Evolutionary conservation across 2,888 invertebrate genomes (phyloP), one percentile per base, ranked within the genome.

Genomic region (Ernsta delagoae): DNA sequence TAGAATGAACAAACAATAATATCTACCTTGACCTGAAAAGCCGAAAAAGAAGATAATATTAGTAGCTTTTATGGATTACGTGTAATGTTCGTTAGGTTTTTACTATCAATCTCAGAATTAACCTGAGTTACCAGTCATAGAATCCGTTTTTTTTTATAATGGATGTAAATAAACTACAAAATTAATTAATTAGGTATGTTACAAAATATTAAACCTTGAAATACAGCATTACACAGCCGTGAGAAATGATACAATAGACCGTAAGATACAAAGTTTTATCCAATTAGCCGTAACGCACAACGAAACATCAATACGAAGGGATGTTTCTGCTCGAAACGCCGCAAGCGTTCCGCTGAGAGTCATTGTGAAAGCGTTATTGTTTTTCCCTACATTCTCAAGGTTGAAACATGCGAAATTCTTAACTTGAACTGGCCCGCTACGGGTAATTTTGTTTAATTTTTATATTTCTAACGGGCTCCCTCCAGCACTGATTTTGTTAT

Each of bases 361-460:
- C 34, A 69, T 69, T 69, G 63, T 69, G 63, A 63, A 45, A 57
- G n/a, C 50, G 50, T 63, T 69, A 69, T 69, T 69, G 69, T 69
- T 69, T 62, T 69, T 69, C 69, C 31, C 50, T 63, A 63, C 59
- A 69, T 43, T 57, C 61, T 62, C 36, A 24, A 56, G 24, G 24
- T 4, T 6, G 39, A 62, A 61, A 68, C 45, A 62, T 39, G 61
- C 45, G 53, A 31, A 6, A n/a, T 31, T 7, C 3, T 2, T 11
- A 56, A 61, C 0, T 45, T 12, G 24, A 7, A 8, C 43, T 12
- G 31, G 16, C 12, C 43, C 34, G 66, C 16, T 16, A 34, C 66
- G 41, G 24, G 11, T 48, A 12, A 31, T 9, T 31, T 54, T 9
- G 24, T 54, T 24, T 31, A 54, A 24, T 11, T 54, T 43, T 43